phyloP scores from a whole-genome alignment of 2,113 vertebrate species.

The Rhagologus leucostigma region DNA sequence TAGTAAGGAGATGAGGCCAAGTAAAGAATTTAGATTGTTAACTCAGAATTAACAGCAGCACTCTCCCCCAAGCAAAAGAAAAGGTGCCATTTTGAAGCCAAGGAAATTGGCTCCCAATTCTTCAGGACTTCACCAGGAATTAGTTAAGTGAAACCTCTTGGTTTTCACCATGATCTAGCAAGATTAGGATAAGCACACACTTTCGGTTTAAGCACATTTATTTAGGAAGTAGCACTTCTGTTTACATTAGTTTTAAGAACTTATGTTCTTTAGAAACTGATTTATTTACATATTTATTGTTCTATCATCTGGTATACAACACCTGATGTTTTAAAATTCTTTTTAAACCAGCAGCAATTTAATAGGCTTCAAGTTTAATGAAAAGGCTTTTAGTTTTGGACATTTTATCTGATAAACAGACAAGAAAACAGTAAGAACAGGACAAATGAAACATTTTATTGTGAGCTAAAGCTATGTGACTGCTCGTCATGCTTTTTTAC shows the following conservation, averaged over 20 bases:
- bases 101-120: not conserved
- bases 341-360: not conserved
- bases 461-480: conserved; percentile 41
- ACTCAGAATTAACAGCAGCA: not conserved
- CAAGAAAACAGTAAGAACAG: conserved; percentile 8
- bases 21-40: not conserved
- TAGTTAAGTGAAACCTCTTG: not conserved
- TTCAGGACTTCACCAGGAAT: not conserved
- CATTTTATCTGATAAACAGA: conserved; percentile 5
- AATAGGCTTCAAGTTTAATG: not conserved
- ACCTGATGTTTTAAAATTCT: not conserved
- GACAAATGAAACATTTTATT: conserved; percentile 55
- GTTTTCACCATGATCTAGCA: not conserved
- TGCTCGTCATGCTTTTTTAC: conserved; percentile 55
- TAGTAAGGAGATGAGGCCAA: not conserved
- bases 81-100: not conserved
- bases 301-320: not conserved
- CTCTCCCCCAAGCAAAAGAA: not conserved
- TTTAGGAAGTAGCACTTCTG: conserved; percentile 30
- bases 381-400: not conserved
- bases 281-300: not conserved
- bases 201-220: conserved; percentile 26
- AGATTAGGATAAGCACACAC: not conserved
- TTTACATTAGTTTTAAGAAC: conserved; percentile 27
- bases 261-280: not conserved